Evolutionary conservation across 2,888 invertebrate species (phyloP).

Genomic region (Pedicia rivosa): DNA sequence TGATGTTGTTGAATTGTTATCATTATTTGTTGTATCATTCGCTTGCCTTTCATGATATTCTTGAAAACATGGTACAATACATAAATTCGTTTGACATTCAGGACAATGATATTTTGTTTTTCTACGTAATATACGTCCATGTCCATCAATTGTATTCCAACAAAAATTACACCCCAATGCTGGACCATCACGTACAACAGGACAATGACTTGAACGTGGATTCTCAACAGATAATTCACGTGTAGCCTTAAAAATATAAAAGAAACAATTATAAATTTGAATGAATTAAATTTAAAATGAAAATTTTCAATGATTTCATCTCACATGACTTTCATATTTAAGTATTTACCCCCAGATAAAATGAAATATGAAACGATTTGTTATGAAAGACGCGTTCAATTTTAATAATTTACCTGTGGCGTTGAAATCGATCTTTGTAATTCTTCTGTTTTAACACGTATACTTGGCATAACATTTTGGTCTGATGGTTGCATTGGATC

Average conservation of each 20-base stretch:
- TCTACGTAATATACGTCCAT: constrained; percentile 63
- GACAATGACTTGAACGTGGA: constrained; percentile 62
- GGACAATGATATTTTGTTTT: constrained; percentile 86
- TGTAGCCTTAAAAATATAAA: too few species aligned
- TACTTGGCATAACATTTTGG: constrained; percentile 22
- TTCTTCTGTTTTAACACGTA: constrained; percentile 40
- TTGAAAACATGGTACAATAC: constrained; percentile 82
- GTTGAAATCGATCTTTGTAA: constrained; percentile 42
- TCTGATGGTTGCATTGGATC: constrained; percentile 21
- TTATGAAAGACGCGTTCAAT: too few species aligned
- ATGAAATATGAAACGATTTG: too few species aligned
- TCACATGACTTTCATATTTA: too few species aligned
- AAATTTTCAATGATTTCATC: constrained; percentile 1
- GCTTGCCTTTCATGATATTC: constrained; percentile 56
- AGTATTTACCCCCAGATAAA: too few species aligned
- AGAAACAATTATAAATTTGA: too few species aligned
- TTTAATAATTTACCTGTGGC: constrained; percentile 35
- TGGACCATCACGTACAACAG: constrained; percentile 65
- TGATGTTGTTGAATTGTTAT: not conserved
- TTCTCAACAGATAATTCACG: constrained; percentile 30
- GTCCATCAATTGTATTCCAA: constrained; percentile 77
- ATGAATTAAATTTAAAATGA: constrained; percentile 13
- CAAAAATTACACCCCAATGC: constrained; percentile 79
- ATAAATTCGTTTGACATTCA: constrained; percentile 75
- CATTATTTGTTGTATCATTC: constrained; percentile 16